Conservation (phyloP, 2,113 vertebrate species). For the Aythya baeri region DNA sequence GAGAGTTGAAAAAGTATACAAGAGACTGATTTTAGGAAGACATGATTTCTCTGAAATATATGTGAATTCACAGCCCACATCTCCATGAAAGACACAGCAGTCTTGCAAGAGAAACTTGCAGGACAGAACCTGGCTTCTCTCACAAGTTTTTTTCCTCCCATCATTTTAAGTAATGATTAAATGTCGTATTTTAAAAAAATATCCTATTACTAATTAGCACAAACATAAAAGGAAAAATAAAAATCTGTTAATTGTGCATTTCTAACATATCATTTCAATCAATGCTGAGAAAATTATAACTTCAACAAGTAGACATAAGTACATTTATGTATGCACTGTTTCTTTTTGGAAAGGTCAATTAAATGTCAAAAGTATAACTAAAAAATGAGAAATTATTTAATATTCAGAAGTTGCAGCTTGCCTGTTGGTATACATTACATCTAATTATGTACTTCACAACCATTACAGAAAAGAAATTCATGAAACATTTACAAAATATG, state of each 20-base stretch:
- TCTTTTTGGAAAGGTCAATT: constrained; percentile 41
- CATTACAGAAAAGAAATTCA: constrained; percentile 5
- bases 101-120: not conserved
- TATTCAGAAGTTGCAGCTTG: not conserved
- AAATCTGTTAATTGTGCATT: not conserved
- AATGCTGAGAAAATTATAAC: not conserved
- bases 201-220: not conserved
- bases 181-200: not conserved
- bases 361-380: not conserved
- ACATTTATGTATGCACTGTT: not conserved
- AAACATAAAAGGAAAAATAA: constrained; percentile 6
- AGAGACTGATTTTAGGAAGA: not conserved
- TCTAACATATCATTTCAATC: not conserved
- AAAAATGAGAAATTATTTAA: constrained; percentile 43
- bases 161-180: not conserved
- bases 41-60: not conserved
- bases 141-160: not conserved
- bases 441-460: constrained; percentile 37
- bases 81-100: not conserved
- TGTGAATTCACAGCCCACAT: not conserved
- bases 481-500: constrained; percentile 61
- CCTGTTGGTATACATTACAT: constrained; percentile 32
- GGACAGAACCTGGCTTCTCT: not conserved
- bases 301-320: not conserved
- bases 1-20: not conserved